Percentiles rank a stretch among this genome's conserved stretches.
phyloP scores from a whole-genome alignment of 2,888 invertebrate species.

The Acronicta psi region DNA sequence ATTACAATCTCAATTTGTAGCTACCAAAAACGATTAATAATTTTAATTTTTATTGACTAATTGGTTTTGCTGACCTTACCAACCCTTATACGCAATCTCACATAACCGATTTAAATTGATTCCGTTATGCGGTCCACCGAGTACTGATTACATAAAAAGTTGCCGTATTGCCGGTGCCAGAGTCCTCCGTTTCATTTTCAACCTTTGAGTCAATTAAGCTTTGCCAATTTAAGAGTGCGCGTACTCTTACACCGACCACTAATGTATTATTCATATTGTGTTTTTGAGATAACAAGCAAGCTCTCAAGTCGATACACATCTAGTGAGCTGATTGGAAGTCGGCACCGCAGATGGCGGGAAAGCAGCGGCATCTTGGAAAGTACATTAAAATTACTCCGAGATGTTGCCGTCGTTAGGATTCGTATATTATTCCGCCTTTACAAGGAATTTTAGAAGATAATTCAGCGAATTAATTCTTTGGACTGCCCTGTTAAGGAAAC shows the following conservation, averaged over 20 bases:
- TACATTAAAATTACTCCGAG: conserved; percentile 75
- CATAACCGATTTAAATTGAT: conserved; percentile 72
- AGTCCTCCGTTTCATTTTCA: conserved; percentile 81
- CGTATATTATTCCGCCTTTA: conserved; percentile 34
- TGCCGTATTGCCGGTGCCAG: conserved; percentile 60
- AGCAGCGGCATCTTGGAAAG: conserved; percentile 66
- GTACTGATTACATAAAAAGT: conserved; percentile 74
- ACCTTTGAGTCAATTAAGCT: conserved; percentile 87
- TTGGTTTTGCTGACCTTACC: conserved; percentile 61
- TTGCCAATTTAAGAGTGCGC: conserved; percentile 85
- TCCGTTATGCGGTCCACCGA: conserved; percentile 68
- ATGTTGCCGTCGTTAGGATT: conserved; percentile 60
- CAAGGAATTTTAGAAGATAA: conserved; percentile 32
- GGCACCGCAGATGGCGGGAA: conserved; percentile 69
- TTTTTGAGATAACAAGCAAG: conserved; percentile 88
- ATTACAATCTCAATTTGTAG: conserved; percentile 17
- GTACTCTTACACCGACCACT: conserved; percentile 77
- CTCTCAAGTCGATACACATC: conserved; percentile 87
- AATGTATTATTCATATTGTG: conserved; percentile 89
- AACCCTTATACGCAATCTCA: conserved; percentile 66
- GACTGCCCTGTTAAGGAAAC: conserved; percentile 16
- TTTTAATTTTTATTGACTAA: conserved; percentile 45
- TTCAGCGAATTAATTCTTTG: conserved; percentile 39
- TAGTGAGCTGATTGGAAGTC: conserved; percentile 83
- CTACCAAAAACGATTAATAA: conserved; percentile 32